A percentile compares a stretch with the other conserved stretches of the same genome.
Conservation (phyloP, 37 sponge, comb jelly and placozoan species). For the Ianthella basta region DNA sequence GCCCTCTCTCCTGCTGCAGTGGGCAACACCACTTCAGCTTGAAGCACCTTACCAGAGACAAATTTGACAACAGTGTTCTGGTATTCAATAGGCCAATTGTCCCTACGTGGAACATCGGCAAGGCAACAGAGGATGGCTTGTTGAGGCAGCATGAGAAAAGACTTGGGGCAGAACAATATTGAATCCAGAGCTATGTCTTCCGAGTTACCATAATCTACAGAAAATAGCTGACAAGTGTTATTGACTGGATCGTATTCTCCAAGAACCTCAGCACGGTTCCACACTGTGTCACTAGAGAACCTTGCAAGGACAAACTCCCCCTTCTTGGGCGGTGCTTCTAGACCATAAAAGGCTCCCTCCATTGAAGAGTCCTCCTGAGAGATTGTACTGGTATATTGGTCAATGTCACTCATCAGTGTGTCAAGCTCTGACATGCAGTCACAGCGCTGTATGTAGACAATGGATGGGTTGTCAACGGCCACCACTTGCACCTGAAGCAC, state of each 20-base stretch:
- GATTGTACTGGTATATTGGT: slow-evolving; percentile 61
- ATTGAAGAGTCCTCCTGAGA: neutral
- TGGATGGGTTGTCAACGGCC: slow-evolving; percentile 54
- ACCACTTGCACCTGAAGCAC: slow-evolving; percentile 48
- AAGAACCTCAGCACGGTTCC: slow-evolving; percentile 74
- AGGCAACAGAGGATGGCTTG: slow-evolving; percentile 78
- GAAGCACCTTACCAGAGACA: slow-evolving; percentile 24
- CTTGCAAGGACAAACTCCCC: slow-evolving; percentile 78
- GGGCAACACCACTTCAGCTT: slow-evolving; percentile 59
- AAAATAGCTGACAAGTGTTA: slow-evolving; percentile 38
- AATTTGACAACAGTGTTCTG: slow-evolving; percentile 40
- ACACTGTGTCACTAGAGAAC: slow-evolving; percentile 48
- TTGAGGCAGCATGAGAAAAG: slow-evolving; percentile 62
- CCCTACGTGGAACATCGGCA: slow-evolving; percentile 67
- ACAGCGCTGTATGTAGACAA: slow-evolving; percentile 63
- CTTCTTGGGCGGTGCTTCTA: neutral
- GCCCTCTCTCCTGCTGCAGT: slow-evolving; percentile 63
- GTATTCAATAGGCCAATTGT: slow-evolving; percentile 66
- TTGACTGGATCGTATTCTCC: slow-evolving; percentile 29
- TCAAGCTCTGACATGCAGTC: slow-evolving; percentile 62
- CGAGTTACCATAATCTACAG: slow-evolving; percentile 77
- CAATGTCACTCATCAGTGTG: slow-evolving; percentile 55
- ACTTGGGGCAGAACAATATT: slow-evolving; percentile 64
- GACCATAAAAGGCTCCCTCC: neutral
- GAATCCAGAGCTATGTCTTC: slow-evolving; percentile 37